Evolutionary conservation across 1,140 invertebrate genomes (phyloP), one percentile per base, ranked within the genome.

Genomic region (Aethina tumida): DNA sequence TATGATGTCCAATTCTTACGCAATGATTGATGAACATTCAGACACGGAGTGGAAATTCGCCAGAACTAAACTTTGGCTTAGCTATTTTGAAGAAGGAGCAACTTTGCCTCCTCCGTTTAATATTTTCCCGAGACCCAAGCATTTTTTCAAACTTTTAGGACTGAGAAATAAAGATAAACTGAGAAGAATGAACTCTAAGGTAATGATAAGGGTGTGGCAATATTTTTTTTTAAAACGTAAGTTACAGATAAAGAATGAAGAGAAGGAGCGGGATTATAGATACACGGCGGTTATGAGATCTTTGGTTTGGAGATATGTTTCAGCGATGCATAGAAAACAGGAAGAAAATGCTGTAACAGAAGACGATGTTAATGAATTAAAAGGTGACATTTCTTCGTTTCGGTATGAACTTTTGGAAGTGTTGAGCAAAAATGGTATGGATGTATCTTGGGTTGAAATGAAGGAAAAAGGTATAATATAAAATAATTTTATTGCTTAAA

Each of bases 311-410:
- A 69, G 87, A 1, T 90, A 89, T 59, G 74, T 91, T 4, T 79
- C 84, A 0, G 73, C 79, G 17, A 77, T 81, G 65, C 84, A 89
- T 50, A 66, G 78, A 25, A 77, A 81, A 52, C 71, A 73, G 43
- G 83, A 87, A 45, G 73, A 82, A 46, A 75, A 76, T 47, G 68
- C 75, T 0, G 85, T 94, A 0, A 91, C 87, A 9, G 89, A 94
- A 59, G 90, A 95, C 49, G 84, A 94, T 50, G 74, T 95, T 29
- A 92, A 91, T 49, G 91, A 96, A 65, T 73, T 96, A 1, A 95
- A 94, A 59, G 79, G 82, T 52, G 88, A 93, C 49, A 80, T 94
- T 10, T 83, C 80, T 0, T 69, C 81, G 0, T 75, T 87, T 65
- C 70, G 80, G 46, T 87, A 81, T 55, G 87, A 93, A 60, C 69